Evolutionary conservation across 2,888 invertebrate genomes (phyloP).

Genomic region (Thysanoteuthis rhombus): DNA sequence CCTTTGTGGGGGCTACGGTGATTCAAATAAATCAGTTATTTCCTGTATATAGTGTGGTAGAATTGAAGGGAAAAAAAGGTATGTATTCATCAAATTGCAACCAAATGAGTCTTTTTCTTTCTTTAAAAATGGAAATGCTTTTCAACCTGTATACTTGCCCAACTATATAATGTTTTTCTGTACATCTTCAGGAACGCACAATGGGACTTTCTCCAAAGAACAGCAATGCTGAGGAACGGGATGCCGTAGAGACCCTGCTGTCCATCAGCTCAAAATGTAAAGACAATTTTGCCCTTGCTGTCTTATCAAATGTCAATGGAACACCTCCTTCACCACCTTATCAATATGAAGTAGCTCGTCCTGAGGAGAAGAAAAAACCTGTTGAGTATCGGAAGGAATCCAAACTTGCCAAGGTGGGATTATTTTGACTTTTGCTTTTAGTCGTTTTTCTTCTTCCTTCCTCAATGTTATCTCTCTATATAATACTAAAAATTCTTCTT

Average conservation of each 20-base stretch:
- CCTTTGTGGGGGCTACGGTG: too few species aligned
- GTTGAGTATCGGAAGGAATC: neutral
- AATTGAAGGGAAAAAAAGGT: too few species aligned
- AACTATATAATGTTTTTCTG: neutral
- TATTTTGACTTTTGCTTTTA: neutral
- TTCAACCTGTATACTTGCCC: too few species aligned
- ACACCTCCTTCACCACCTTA: neutral
- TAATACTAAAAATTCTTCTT: too few species aligned
- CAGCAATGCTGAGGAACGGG: slow-evolving; percentile 47
- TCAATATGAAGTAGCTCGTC: neutral
- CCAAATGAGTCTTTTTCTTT: neutral
- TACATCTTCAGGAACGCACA: neutral
- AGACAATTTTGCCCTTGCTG: neutral
- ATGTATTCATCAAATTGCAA: too few species aligned
- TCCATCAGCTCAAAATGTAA: slow-evolving; percentile 50
- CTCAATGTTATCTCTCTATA: too few species aligned
- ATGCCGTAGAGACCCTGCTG: slow-evolving; percentile 68
- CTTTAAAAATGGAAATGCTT: too few species aligned
- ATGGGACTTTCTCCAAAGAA: slow-evolving; percentile 17
- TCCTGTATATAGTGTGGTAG: too few species aligned
- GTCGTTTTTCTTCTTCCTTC: too few species aligned
- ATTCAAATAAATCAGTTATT: too few species aligned
- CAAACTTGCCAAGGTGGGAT: neutral
- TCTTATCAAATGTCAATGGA: neutral
- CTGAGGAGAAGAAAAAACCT: neutral